Evolutionary conservation across 2,888 invertebrate genomes (phyloP).

Genomic region (Gortyna flavago): DNA sequence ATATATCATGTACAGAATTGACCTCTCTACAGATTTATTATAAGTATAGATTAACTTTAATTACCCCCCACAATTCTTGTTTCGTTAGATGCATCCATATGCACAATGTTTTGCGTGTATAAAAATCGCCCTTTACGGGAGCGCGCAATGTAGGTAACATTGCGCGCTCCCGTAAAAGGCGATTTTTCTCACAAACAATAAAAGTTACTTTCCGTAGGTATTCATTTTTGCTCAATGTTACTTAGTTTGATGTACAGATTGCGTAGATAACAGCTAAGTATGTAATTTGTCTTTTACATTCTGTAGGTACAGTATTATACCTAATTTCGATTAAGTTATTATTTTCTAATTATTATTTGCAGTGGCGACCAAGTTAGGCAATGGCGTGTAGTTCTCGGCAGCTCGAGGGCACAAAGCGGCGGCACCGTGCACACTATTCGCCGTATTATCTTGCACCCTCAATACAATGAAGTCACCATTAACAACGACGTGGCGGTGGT

Average conservation of each 20-base stretch:
- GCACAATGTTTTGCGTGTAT: neutral
- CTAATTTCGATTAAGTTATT: neutral
- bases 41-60: no score
- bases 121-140: no score
- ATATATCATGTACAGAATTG: no score
- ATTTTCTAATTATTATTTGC: neutral
- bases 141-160: no score
- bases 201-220: neutral
- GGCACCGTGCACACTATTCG: conserved; percentile 64
- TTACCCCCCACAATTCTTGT: no score
- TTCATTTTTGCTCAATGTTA: neutral
- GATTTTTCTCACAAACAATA: neutral
- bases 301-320: neutral
- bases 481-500: conserved; percentile 74
- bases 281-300: no score
- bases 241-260: neutral
- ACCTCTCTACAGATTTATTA: no score
- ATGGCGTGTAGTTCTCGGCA: conserved; percentile 74
- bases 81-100: neutral
- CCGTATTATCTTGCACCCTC: conserved; percentile 64
- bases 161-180: neutral
- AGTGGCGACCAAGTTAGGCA: conserved; percentile 20
- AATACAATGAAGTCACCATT: conserved; percentile 58
- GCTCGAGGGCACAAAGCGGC: conserved; percentile 61
- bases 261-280: neutral